phyloP scores from a whole-genome alignment of 1,140 invertebrate species.

The Drosophila hydei region DNA sequence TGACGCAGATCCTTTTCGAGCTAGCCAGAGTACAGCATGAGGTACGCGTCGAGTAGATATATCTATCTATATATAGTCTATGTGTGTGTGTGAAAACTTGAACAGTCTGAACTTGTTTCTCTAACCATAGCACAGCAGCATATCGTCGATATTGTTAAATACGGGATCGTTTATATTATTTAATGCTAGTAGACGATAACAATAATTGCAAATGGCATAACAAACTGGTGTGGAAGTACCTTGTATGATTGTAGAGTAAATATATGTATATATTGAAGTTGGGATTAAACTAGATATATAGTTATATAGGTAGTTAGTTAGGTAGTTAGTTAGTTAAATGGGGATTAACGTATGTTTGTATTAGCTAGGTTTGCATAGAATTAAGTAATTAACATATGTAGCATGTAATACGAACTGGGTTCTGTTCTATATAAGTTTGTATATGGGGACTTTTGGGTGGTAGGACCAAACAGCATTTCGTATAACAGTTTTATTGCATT shows the following conservation, averaged over 20 bases:
- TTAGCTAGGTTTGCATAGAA: constrained; percentile 48
- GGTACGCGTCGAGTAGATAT: not conserved
- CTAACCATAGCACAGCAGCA: constrained; percentile 5
- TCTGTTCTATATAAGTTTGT: constrained; percentile 22
- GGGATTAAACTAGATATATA: constrained; percentile 11
- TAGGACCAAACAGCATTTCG: constrained; percentile 44
- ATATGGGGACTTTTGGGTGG: constrained; percentile 15
- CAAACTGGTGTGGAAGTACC: constrained; percentile 7
- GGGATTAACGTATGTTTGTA: constrained; percentile 13
- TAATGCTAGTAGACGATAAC: constrained; percentile 20
- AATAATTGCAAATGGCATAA: constrained; percentile 16
- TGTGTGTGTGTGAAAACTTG: too few relatives aligned
- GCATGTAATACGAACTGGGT: constrained; percentile 31
- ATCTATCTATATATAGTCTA: too few relatives aligned
- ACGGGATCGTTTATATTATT: constrained; percentile 3
- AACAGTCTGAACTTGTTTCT: not conserved
- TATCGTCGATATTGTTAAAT: constrained; percentile 4
- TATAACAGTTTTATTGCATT: constrained; percentile 27
- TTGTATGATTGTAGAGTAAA: constrained; percentile 22
- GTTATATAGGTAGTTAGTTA: not conserved
- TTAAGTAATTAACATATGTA: constrained; percentile 40
- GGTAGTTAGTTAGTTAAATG: constrained; percentile 5
- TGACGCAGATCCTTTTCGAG: not conserved
- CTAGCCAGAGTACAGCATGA: constrained; percentile 1
- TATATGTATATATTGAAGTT: constrained; percentile 30